A percentile compares a stretch with the other conserved stretches of the same genome.
Conservation (phyloP, 2,113 vertebrate genomes). For the Chiloscyllium plagiosum region DNA sequence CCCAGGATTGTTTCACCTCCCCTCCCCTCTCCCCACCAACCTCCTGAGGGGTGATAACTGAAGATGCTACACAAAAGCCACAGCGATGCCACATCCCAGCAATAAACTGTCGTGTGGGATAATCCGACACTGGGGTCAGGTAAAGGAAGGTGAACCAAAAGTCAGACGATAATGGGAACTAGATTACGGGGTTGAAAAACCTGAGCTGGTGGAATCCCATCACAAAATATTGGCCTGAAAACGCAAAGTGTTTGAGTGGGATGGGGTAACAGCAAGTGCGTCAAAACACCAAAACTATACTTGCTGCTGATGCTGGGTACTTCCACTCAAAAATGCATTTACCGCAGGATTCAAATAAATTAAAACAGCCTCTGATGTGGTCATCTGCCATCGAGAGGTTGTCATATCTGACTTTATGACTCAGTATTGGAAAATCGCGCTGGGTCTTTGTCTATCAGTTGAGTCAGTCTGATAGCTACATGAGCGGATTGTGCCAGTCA, state of each 20-base stretch:
- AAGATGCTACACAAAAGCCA: not conserved
- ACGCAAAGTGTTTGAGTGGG: not conserved
- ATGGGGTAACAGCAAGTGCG: too few relatives aligned
- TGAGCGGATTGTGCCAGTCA: not conserved
- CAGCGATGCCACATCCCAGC: not conserved
- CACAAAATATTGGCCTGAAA: not conserved
- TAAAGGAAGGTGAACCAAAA: not conserved
- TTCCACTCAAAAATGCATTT: not conserved
- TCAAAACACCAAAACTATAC: not conserved
- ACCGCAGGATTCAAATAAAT: not conserved
- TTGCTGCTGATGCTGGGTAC: not conserved
- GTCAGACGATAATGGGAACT: not conserved
- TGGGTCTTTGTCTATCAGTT: not conserved
- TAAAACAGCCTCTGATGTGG: not conserved
- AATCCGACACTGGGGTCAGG: not conserved
- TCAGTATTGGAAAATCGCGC: not conserved
- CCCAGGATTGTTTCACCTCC: not conserved
- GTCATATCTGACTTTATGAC: not conserved
- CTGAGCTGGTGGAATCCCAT: not conserved
- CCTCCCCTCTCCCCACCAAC: not conserved
- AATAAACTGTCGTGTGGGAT: not conserved
- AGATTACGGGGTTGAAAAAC: not conserved
- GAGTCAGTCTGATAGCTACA: not conserved
- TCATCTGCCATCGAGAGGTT: not conserved
- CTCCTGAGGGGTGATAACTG: not conserved